These are phyloP conservation scores for Chamaedrilus cognettii DNA, from an alignment of 2,888 invertebrate species.

Conservation along the genomic window DNA sequence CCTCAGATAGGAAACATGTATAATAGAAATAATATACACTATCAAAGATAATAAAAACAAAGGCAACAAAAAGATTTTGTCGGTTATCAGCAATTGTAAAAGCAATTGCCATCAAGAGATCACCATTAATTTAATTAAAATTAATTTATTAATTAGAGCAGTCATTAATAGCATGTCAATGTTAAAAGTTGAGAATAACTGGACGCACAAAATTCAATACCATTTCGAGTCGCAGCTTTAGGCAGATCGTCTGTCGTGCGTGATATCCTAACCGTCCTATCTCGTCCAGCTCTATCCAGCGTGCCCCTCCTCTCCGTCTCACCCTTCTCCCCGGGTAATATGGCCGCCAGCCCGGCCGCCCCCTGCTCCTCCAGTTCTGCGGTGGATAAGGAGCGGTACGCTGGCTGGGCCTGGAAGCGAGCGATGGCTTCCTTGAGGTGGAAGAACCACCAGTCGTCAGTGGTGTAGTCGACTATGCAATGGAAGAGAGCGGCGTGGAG, in stretches of 20 bases:
- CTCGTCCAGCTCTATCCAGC: neutral
- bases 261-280: conserved; percentile 20
- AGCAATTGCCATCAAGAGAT: too few species aligned
- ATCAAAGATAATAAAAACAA: too few species aligned
- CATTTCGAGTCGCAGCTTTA: too few species aligned
- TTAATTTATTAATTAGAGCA: too few species aligned
- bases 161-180: too few species aligned
- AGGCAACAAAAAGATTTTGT: too few species aligned
- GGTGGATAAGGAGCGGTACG: conserved; percentile 21
- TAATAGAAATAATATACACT: too few species aligned
- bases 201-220: too few species aligned
- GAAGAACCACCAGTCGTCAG: conserved; percentile 35
- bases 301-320: neutral
- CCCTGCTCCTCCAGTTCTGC: conserved; percentile 5
- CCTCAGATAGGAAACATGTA: too few species aligned
- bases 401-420: conserved; percentile 32
- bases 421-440: conserved; percentile 35
- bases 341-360: conserved; percentile 11
- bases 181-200: too few species aligned
- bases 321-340: conserved; percentile 4
- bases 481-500: conserved; percentile 33
- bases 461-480: conserved; percentile 34
- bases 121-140: too few species aligned
- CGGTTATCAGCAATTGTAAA: too few species aligned
- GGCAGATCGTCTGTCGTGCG: conserved; percentile 24